Evolutionary conservation across 2,888 invertebrate species (phyloP), one percentile per base, ranked within the genome.

Genomic region (Andrena hattorfiana): DNA sequence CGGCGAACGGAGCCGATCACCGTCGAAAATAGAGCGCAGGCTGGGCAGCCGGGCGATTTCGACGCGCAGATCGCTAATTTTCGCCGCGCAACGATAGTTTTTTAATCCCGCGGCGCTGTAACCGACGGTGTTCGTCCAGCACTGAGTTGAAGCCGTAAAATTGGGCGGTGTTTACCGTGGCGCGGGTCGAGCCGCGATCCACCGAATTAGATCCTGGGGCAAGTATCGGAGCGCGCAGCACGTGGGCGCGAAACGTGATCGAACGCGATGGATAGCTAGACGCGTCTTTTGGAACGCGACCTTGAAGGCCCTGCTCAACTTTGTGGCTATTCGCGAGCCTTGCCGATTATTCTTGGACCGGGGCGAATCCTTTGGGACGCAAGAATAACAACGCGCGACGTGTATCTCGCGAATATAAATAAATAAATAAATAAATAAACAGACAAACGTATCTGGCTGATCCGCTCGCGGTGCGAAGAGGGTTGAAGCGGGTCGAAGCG

Each of bases 1-100:
- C 5, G 0, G 42, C 16, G 42, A 13, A 16, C 16, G 16, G 16
- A 16, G 16, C 2, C 20, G 20, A 49, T 83, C 83, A 83, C 71
- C 83, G 70, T 77, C 77, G 60, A 67, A 83, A 83, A 83, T 83
- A 83, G 83, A 70, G 66, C 51, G 5, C 42, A 42, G 42, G 13
- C 35, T 13, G 35, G 35, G 2, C 35, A 10, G 35, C 42, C 13
- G 42, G 42, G 16, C 42, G 42, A 77, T 76, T 59, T 60, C 54
- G 68, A 60, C 51, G 60, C 75, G 60, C 49, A 35, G 26, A 62
- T 75, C 75, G 60, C 60, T 49, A 51, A 56, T 60, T 49, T 26
- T 20, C 60, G 28, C 20, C 30, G 60, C 48, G 30, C 16, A 62
- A 13, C 71, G 32, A 63, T 71, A 30, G 8, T 62, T 49, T 23